Percentiles rank a stretch among this genome's conserved stretches.
Conservation (phyloP, 1,140 invertebrate genomes). For the Drosophila micromelanica region DNA sequence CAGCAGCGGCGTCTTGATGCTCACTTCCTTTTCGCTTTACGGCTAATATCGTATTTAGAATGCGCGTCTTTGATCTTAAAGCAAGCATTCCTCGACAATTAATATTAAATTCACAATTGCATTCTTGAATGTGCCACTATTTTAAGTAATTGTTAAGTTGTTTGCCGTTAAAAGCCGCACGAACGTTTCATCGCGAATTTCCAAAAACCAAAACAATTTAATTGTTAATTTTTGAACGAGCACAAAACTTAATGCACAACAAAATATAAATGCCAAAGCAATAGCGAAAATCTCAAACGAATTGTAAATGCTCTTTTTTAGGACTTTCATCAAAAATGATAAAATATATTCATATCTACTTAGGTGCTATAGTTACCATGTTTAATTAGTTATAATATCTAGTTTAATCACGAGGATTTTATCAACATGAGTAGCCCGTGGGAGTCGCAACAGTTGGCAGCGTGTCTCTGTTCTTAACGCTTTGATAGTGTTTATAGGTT, state of each 20-base stretch:
- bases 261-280: background rate
- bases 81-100: constrained; percentile 13
- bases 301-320: constrained; percentile 19
- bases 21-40: constrained; percentile 40
- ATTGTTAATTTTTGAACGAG: constrained; percentile 38
- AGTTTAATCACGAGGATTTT: background rate
- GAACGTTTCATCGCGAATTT: constrained; percentile 16
- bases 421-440: background rate
- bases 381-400: background rate
- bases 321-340: no score
- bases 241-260: constrained; percentile 1
- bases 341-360: no score
- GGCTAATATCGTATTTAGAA: constrained; percentile 62
- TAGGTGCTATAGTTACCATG: background rate
- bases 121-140: constrained; percentile 23
- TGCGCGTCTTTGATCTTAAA: constrained; percentile 57
- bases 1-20: constrained; percentile 33
- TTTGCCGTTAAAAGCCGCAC: background rate
- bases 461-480: background rate
- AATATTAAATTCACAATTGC: constrained; percentile 11
- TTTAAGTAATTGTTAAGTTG: background rate
- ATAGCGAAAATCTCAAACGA: background rate
- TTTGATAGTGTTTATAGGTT: background rate
- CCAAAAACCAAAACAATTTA: constrained; percentile 36
- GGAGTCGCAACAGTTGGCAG: background rate